Evolutionary conservation across 2,888 invertebrate species (phyloP), one percentile per base, ranked within the genome.

Genomic region (Cerastis rubricosa): DNA sequence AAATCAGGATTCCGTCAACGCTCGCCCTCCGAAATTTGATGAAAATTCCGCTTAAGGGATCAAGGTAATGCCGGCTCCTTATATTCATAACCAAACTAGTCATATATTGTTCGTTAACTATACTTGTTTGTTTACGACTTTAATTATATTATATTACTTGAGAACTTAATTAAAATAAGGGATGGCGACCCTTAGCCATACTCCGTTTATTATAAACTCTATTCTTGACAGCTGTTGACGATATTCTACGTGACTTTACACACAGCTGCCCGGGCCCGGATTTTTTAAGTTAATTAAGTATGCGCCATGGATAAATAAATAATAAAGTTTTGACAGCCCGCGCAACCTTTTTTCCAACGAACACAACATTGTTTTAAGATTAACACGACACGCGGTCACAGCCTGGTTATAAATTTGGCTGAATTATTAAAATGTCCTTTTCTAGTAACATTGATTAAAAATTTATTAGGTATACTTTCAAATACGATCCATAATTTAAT

Each of bases 131-230:
- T 91, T 92, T 91, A 91, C 87, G 88, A 89, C 84, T 89, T 90
- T 87, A 88, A 91, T 92, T 90, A 91, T 89, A 88, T 88, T 86
- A 85, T 86, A 89, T 88, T 90, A 89, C 89, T 90, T 89, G 89
- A 87, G 83, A 89, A 89, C 89, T 91, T 92, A 92, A 92, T 92
- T 92, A 92, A 92, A 92, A 90, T 91, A 92, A 89, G 89, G 91
- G 87, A 89, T 86, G 85, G 85, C 85, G 83, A 75, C 86, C 86
- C 78, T 82, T 77, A 84, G 84, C 85, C 86, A 87, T 90, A 87
- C 83, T 81, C 80, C 84, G 89, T 89, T 90, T 89, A 87, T 90
- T 89, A 88, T 88, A 84, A 85, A 80, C 84, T 78, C 84, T 83
- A 90, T 88, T 87, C 86, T 86, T 90, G 91, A 91, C 92, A 91